Conservation (phyloP, 1,140 invertebrate genomes). For the Tetramorium parvispinum region DNA sequence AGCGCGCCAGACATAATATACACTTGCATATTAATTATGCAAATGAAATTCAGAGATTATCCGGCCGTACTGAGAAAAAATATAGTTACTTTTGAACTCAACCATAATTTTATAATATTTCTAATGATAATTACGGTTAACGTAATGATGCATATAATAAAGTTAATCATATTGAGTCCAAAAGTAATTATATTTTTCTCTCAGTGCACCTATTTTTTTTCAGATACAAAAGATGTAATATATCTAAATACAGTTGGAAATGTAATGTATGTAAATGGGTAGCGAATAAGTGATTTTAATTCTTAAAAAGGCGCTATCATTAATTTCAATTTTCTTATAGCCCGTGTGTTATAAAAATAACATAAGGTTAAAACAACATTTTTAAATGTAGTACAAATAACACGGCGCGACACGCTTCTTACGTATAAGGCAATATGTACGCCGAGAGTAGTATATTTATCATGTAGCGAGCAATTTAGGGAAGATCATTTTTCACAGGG, state of each 20-base stretch:
- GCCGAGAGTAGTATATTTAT: constrained; percentile 83
- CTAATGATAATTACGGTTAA: too few relatives aligned
- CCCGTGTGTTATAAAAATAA: not conserved
- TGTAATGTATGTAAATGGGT: not conserved
- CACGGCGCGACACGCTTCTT: constrained; percentile 35
- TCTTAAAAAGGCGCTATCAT: not conserved
- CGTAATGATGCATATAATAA: too few relatives aligned
- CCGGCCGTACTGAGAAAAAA: not conserved
- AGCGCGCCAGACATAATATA: not conserved
- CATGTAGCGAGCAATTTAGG: constrained; percentile 86
- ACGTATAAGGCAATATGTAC: constrained; percentile 67
- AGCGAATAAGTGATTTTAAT: not conserved
- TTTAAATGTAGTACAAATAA: constrained; percentile 44
- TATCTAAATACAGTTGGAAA: too few relatives aligned
- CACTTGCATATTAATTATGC: not conserved
- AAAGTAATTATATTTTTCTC: too few relatives aligned
- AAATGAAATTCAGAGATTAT: not conserved
- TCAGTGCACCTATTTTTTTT: not conserved
- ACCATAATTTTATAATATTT: too few relatives aligned
- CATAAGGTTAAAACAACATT: not conserved
- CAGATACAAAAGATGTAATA: not conserved
- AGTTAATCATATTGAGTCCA: too few relatives aligned
- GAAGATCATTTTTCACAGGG: constrained; percentile 85
- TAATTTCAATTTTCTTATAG: constrained; percentile 3
- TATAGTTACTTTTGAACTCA: too few relatives aligned